phyloP scores from a whole-genome alignment of 2,797 vertebrate species.

The Decapterus maruadsi region DNA sequence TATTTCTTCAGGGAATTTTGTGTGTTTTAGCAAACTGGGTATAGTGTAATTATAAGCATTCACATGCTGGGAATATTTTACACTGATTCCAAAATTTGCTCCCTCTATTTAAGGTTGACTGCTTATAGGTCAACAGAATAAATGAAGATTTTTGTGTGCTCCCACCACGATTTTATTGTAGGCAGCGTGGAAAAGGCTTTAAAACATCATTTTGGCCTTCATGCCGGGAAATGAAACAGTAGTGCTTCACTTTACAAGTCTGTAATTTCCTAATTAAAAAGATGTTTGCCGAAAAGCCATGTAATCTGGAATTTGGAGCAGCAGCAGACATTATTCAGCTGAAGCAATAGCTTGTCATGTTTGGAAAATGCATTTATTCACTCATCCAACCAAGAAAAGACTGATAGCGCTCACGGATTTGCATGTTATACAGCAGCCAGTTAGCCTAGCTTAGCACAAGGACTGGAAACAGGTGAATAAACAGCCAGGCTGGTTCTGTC shows the following conservation, averaged over 20 bases:
- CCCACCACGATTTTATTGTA: neutral
- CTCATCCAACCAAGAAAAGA: neutral
- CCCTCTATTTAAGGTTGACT: neutral
- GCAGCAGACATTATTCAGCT: neutral
- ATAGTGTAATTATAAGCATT: neutral
- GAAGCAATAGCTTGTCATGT: neutral
- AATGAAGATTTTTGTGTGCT: neutral
- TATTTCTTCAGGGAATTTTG: neutral
- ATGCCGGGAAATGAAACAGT: neutral
- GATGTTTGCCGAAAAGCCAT: neutral
- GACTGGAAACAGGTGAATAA: neutral
- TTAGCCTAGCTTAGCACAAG: conserved; percentile 12
- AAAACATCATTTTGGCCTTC: neutral
- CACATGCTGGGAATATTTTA: conserved; percentile 4
- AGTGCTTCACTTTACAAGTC: neutral
- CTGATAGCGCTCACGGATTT: neutral
- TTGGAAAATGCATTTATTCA: neutral
- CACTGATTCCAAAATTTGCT: neutral
- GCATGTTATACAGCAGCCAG: neutral
- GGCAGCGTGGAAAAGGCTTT: neutral
- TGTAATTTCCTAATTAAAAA: neutral
- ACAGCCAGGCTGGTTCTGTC: neutral
- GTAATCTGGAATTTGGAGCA: neutral
- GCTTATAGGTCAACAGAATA: neutral
- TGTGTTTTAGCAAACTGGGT: conserved; percentile 14